Conservation (phyloP, 2,888 invertebrate genomes). For the Philereme transversata region DNA sequence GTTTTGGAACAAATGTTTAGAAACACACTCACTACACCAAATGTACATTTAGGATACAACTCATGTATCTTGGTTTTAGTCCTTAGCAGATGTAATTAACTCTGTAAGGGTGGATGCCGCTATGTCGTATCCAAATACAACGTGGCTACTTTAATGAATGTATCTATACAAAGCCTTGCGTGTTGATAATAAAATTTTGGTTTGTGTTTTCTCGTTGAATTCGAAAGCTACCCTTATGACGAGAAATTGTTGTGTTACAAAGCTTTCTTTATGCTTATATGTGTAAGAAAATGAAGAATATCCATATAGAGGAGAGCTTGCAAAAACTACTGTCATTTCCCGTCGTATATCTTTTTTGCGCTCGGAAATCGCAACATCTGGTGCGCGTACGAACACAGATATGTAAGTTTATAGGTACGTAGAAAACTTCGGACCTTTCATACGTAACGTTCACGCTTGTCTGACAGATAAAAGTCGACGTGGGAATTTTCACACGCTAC, state of each 20-base stretch:
- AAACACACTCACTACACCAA: slow-evolving; percentile 42
- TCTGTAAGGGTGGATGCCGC: not conserved
- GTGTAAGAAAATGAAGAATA: slow-evolving; percentile 43
- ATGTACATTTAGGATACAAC: slow-evolving; percentile 44
- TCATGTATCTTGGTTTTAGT: not conserved
- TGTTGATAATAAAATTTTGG: not conserved
- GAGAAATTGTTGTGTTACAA: slow-evolving; percentile 32
- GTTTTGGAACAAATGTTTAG: slow-evolving; percentile 60
- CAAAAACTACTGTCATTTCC: slow-evolving; percentile 78
- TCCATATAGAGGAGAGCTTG: slow-evolving; percentile 43
- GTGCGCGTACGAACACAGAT: slow-evolving; percentile 49
- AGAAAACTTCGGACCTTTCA: slow-evolving; percentile 49
- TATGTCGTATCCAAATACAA: not conserved
- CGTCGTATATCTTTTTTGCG: slow-evolving; percentile 71
- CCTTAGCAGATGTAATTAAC: not conserved
- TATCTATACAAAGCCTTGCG: not conserved
- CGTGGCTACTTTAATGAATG: not conserved
- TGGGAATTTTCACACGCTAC: slow-evolving; percentile 41
- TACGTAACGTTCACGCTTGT: slow-evolving; percentile 51
- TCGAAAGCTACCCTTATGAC: slow-evolving; percentile 22
- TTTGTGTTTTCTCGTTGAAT: slow-evolving; percentile 24
- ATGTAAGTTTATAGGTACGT: slow-evolving; percentile 29
- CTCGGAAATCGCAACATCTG: slow-evolving; percentile 78
- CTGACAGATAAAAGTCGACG: slow-evolving; percentile 41
- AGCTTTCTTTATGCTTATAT: slow-evolving; percentile 31